Percentiles rank a stretch among this genome's conserved stretches.
Conservation (phyloP, 2,113 vertebrate genomes). For the Pterocles orientalis region DNA sequence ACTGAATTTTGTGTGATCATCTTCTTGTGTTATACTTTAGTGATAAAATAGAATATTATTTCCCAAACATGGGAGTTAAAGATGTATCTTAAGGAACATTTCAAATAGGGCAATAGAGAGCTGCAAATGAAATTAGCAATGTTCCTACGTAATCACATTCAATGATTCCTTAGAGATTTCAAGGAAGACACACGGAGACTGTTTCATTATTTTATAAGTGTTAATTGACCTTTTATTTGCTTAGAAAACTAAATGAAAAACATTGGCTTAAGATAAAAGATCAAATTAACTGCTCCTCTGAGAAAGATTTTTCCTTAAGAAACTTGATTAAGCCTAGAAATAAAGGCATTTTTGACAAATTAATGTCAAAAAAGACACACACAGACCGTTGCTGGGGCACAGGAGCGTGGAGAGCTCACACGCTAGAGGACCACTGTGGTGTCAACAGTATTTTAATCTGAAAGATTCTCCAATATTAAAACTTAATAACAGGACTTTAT, state of each 20-base stretch:
- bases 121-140: not conserved
- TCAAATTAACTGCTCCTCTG: not conserved
- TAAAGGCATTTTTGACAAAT: not conserved
- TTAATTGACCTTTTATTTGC: constrained; percentile 9
- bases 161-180: not conserved
- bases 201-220: not conserved
- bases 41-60: not conserved
- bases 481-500: not conserved
- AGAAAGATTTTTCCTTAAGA: constrained; percentile 18
- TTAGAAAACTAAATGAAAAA: not conserved
- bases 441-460: not conserved
- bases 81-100: not conserved
- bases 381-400: not conserved
- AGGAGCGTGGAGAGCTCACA: not conserved
- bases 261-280: not conserved
- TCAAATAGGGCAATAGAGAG: not conserved
- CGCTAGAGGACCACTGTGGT: not conserved
- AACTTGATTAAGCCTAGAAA: not conserved
- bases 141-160: not conserved
- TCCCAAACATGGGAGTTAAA: not conserved
- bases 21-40: not conserved
- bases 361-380: not conserved
- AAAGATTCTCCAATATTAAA: not conserved
- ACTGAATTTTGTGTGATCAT: not conserved
- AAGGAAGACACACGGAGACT: not conserved